Evolutionary conservation across 2,888 invertebrate species (phyloP).

Genomic region (Ichneumoninae sp.): DNA sequence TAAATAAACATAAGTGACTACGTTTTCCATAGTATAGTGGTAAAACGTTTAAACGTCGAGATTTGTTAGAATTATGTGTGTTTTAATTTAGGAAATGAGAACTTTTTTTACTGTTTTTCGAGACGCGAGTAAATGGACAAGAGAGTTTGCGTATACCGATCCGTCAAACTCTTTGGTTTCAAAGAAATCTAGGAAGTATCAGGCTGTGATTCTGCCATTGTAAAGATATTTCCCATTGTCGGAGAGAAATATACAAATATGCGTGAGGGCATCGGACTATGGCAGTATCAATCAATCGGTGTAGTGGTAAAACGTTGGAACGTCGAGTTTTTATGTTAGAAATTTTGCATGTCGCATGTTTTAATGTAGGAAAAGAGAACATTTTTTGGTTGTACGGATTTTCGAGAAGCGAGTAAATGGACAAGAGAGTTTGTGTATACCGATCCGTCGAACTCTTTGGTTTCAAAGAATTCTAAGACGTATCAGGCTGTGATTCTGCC

Average conservation of each 20-base stretch:
- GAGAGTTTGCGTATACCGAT: constrained; percentile 37
- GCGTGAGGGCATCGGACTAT: constrained; percentile 33
- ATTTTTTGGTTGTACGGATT: not conserved
- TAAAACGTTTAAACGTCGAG: not conserved
- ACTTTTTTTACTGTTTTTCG: not conserved
- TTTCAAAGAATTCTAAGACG: constrained; percentile 7
- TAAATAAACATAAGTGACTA: constrained; percentile 32
- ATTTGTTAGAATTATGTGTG: constrained; percentile 19
- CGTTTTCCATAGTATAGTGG: constrained; percentile 25
- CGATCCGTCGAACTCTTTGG: constrained; percentile 31
- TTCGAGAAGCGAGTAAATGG: constrained; percentile 23
- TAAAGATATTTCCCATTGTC: constrained; percentile 50
- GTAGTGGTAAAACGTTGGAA: constrained; percentile 10
- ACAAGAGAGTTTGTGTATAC: constrained; percentile 25
- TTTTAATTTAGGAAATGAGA: not conserved
- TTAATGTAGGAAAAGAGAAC: not conserved
- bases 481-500: constrained; percentile 64
- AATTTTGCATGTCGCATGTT: constrained; percentile 1
- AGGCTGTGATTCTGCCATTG: constrained; percentile 63
- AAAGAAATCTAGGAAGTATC: constrained; percentile 32
- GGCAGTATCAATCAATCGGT: constrained; percentile 16
- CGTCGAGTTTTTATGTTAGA: constrained; percentile 5
- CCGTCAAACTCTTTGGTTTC: constrained; percentile 13
- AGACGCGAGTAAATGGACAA: constrained; percentile 22
- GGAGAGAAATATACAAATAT: constrained; percentile 21